Conservation (phyloP, 2,888 invertebrate species). For the Ryuthela nishihirai region DNA sequence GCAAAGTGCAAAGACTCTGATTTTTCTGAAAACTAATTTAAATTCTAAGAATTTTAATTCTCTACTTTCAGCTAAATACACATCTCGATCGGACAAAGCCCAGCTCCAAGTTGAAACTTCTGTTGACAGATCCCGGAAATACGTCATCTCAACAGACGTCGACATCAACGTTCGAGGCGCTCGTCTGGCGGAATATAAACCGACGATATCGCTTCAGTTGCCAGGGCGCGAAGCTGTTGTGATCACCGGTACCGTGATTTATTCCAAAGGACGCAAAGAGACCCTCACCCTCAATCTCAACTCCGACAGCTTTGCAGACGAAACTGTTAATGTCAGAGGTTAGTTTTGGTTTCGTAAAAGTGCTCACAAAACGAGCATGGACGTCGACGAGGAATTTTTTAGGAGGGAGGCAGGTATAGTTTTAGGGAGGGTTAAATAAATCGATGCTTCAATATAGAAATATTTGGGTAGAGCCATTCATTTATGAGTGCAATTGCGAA, state of each 20-base stretch:
- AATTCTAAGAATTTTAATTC: background rate
- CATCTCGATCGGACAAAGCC: background rate
- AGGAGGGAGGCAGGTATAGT: too few relatives aligned
- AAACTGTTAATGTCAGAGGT: constrained; percentile 16
- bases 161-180: constrained; percentile 14
- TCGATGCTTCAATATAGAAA: too few relatives aligned
- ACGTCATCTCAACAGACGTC: constrained; percentile 7
- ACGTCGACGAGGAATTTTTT: too few relatives aligned
- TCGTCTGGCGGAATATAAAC: constrained; percentile 24
- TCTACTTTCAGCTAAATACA: background rate
- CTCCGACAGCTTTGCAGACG: constrained; percentile 11
- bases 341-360: too few relatives aligned
- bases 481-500: too few relatives aligned
- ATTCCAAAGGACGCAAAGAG: constrained; percentile 17
- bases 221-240: constrained; percentile 8
- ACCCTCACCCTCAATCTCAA: constrained; percentile 15
- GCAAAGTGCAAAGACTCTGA: too few relatives aligned
- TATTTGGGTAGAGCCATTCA: too few relatives aligned
- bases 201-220: constrained; percentile 6
- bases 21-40: too few relatives aligned
- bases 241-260: constrained; percentile 19
- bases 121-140: constrained; percentile 8
- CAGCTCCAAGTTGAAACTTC: constrained; percentile 2
- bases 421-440: too few relatives aligned
- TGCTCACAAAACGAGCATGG: too few relatives aligned